Percentiles rank a stretch among this genome's conserved stretches.
These are phyloP conservation scores for Mantis religiosa DNA, from an alignment of 2,888 invertebrate genomes.

Conservation along the genomic window DNA sequence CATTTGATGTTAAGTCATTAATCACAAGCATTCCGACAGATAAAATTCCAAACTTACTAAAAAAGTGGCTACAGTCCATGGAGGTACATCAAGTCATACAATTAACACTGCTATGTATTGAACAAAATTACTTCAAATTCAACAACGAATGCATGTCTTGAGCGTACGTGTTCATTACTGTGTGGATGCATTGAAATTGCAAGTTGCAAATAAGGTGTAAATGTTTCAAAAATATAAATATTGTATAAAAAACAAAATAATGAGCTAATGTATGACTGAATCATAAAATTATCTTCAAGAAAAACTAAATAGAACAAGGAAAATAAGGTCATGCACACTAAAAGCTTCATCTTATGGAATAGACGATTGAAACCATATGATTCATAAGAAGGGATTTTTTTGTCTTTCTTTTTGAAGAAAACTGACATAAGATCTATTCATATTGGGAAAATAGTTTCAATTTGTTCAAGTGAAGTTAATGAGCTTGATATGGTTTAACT, in stretches of 20 bases:
- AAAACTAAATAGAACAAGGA: slow-evolving; percentile 9
- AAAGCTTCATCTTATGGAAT: not conserved
- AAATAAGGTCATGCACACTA: not conserved
- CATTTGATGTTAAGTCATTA: no score
- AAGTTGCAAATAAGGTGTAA: not conserved
- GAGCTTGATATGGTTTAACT: not conserved
- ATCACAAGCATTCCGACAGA: no score
- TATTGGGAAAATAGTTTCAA: not conserved
- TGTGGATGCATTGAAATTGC: not conserved
- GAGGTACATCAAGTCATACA: no score
- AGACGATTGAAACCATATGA: not conserved
- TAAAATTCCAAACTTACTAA: no score
- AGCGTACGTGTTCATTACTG: not conserved
- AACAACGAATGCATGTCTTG: not conserved
- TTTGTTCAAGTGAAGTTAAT: not conserved
- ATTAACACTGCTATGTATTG: not conserved
- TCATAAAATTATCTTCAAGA: not conserved
- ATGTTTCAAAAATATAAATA: not conserved
- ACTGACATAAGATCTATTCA: not conserved
- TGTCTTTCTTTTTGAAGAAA: not conserved
- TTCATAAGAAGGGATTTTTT: not conserved
- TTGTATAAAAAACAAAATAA: not conserved
- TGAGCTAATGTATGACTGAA: not conserved
- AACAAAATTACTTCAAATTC: no score
- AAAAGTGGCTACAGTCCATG: no score